Conservation (phyloP, 2,888 invertebrate genomes). For the Bombyx huttoni region DNA sequence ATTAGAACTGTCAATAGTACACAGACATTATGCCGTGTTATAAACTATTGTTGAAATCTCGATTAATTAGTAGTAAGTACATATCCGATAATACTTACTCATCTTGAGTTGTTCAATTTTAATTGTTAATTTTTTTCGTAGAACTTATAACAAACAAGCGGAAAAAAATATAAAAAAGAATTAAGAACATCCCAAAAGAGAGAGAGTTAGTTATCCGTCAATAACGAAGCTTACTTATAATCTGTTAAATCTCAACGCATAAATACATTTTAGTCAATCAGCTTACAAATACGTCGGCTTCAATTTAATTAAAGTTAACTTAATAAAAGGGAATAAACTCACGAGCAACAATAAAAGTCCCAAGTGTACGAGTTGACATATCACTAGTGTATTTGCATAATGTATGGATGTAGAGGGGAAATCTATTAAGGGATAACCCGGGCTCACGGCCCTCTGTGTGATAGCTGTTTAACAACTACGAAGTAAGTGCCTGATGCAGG, state of each 20-base stretch:
- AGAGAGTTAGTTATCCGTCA: constrained; percentile 6
- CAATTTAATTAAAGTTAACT: constrained; percentile 72
- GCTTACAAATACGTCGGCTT: constrained; percentile 59
- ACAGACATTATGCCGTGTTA: too few relatives aligned
- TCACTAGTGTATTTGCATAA: constrained; percentile 71
- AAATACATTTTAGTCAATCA: constrained; percentile 63
- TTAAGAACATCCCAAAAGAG: constrained; percentile 1
- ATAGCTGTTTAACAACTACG: constrained; percentile 64
- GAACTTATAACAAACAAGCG: not conserved
- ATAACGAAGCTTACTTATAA: constrained; percentile 35
- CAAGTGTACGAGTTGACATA: constrained; percentile 66
- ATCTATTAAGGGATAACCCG: constrained; percentile 57
- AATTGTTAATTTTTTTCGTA: too few relatives aligned
- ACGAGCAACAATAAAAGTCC: constrained; percentile 68
- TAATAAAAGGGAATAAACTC: constrained; percentile 67
- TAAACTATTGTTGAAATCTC: too few relatives aligned
- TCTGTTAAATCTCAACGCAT: constrained; percentile 57
- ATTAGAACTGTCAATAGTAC: too few relatives aligned
- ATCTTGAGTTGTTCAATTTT: too few relatives aligned
- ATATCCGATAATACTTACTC: too few relatives aligned
- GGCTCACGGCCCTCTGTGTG: constrained; percentile 49
- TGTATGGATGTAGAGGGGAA: constrained; percentile 63
- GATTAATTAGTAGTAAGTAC: too few relatives aligned
- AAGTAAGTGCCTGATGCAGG: constrained; percentile 32
- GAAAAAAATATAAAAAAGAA: not conserved